Evolutionary conservation across 2,888 invertebrate species (phyloP), one percentile per base, ranked within the genome.

Genomic region (Drosophila formosana): DNA sequence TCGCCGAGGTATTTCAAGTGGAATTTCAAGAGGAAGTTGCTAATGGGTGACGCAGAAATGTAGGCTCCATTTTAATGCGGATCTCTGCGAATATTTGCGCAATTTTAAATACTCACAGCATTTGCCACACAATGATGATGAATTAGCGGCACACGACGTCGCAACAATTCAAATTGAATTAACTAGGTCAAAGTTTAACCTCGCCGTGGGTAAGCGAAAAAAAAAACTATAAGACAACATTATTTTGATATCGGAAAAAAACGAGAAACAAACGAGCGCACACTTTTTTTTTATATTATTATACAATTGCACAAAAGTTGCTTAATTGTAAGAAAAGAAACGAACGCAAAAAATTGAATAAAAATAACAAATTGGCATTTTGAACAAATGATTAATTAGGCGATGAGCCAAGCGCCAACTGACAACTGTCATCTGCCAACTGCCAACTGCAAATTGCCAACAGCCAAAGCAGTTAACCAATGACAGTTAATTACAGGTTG

Each of bases 161-260:
- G 45, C 75, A 64, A 66, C 58, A 61, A 66, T 66, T 64, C 64
- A 49, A 71, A 74, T 74, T 71, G 63, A 56, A 81, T 74, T 49
- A 79, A 81, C 81, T 79, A 51, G 78, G 79, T 78, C 79, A 79
- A 66, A 79, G 79, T 74, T 74, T 81, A 78, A 45, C 79, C 79
- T 79, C 75, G 81, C 47, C 50, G 49, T 49, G 61, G 63, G 43
- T 60, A 69, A 50, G 64, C 53, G 43, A 57, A 55, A 55, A 30
- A 43, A 51, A 25, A 7, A 34, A 53, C 5, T 43, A 47, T 32
- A 60, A 56, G 51, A 53, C 45, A 76, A 72, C 66, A 52, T 61
- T 49, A 62, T 62, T 56, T 51, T 67, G 64, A 78, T 78, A 79
- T 58, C 51, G 43, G 57, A 32, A 63, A 39, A 41, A 41, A 18